A percentile compares a stretch with the other conserved stretches of the same genome.
These are phyloP conservation scores for Fragum sueziense DNA, from an alignment of 2,888 invertebrate species.

Conservation along the genomic window DNA sequence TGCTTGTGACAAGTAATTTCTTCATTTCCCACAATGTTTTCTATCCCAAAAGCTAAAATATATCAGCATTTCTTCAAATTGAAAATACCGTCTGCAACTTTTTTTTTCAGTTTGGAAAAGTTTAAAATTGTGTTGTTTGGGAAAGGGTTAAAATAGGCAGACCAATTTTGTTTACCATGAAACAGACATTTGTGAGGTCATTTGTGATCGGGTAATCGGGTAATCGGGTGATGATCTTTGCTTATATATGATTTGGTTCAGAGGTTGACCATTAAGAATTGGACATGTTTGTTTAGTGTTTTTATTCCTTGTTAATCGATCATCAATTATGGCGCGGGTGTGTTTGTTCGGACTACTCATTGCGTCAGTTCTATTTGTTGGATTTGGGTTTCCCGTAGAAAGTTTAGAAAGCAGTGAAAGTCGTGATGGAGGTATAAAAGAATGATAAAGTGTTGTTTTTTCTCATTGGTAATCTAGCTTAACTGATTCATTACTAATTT, in stretches of 20 bases:
- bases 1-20: no score
- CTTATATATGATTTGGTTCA: not conserved
- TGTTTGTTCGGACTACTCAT: not conserved
- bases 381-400: not conserved
- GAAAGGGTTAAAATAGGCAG: no score
- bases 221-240: not conserved
- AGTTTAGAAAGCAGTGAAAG: not conserved
- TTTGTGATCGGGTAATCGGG: not conserved
- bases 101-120: no score
- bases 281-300: no score
- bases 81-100: no score
- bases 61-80: no score
- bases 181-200: not conserved
- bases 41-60: no score
- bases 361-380: not conserved
- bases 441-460: not conserved
- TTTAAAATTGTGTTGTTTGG: no score
- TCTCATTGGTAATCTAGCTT: not conserved
- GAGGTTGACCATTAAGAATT: not conserved
- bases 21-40: no score
- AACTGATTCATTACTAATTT: not conserved
- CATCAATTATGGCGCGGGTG: not conserved
- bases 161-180: not conserved
- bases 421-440: not conserved
- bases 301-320: not conserved